Percentiles rank a stretch among this genome's conserved stretches.
Evolutionary conservation across 37 sponge, comb jelly and placozoan genomes (phyloP).

Genomic region (Agelas oroides): DNA sequence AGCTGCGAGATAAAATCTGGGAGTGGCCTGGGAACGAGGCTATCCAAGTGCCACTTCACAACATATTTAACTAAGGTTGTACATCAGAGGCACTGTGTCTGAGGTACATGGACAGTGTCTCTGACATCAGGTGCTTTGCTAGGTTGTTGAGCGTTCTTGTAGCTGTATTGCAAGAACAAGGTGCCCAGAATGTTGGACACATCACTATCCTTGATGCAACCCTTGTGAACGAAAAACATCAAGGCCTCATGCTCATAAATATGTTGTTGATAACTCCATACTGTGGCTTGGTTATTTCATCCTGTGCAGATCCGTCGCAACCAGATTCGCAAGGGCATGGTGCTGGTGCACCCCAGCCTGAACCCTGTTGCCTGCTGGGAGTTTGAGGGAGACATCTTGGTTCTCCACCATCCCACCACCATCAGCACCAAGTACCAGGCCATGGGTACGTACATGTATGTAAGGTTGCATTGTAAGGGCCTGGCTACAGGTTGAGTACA

Average conservation of each 20-base stretch:
- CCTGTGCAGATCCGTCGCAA: constrained; percentile 58
- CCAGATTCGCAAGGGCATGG: constrained; percentile 98
- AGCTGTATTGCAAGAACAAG: too few relatives aligned
- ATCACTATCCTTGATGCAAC: not conserved
- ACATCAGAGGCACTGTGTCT: too few relatives aligned
- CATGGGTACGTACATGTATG: constrained; percentile 66
- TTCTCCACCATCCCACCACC: constrained; percentile 98
- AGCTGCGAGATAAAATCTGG: too few relatives aligned
- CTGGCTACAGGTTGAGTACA: too few relatives aligned
- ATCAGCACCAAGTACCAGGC: constrained; percentile 97
- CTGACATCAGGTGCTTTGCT: too few relatives aligned
- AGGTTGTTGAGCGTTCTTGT: too few relatives aligned
- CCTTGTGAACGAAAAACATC: not conserved
- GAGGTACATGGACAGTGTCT: too few relatives aligned
- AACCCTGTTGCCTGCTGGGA: constrained; percentile 92
- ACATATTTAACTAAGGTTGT: too few relatives aligned
- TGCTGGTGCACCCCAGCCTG: constrained; percentile 79
- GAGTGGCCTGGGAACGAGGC: too few relatives aligned
- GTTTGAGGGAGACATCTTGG: constrained; percentile 97
- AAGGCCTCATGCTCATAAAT: not conserved
- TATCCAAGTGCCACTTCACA: too few relatives aligned
- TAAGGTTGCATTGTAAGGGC: not conserved
- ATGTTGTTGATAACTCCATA: not conserved
- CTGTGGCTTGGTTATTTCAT: not conserved
- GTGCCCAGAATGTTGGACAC: too few relatives aligned